Evolutionary conservation across 2,888 invertebrate genomes (phyloP).

Genomic region (Strigamia crassipes): DNA sequence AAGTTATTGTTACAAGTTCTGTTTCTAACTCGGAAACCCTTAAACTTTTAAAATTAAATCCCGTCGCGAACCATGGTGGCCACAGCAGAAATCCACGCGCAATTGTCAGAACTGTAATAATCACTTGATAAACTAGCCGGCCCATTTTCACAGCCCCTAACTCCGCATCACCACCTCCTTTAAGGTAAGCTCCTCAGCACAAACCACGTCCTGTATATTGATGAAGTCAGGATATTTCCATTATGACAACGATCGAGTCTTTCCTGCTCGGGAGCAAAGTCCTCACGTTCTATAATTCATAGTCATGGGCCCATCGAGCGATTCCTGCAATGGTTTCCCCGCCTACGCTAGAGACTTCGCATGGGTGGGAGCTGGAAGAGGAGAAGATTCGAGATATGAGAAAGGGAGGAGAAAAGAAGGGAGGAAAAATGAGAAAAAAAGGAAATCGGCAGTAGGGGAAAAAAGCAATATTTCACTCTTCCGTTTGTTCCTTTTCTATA

Average conservation of each 20-base stretch:
- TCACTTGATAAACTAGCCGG: no score
- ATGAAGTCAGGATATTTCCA: slow-evolving; percentile 35
- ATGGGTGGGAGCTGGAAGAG: slow-evolving; percentile 17
- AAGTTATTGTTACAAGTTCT: no score
- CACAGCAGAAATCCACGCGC: no score
- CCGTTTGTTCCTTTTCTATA: slow-evolving; percentile 19
- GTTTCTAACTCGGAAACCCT: no score
- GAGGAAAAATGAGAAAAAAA: slow-evolving; percentile 1
- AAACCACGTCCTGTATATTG: slow-evolving; percentile 40
- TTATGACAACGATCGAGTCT: slow-evolving; percentile 38
- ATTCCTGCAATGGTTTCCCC: neutral
- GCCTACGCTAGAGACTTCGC: slow-evolving; percentile 22
- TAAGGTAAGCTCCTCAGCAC: slow-evolving; percentile 3
- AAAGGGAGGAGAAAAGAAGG: neutral
- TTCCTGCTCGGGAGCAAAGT: slow-evolving; percentile 40
- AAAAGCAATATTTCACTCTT: slow-evolving; percentile 42
- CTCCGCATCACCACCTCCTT: neutral
- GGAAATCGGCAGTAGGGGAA: slow-evolving; percentile 6
- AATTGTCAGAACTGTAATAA: no score
- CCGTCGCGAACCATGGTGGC: no score
- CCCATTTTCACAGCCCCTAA: no score
- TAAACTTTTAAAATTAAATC: no score
- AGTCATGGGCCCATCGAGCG: slow-evolving; percentile 34
- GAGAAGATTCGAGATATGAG: slow-evolving; percentile 17
- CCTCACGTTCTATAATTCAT: slow-evolving; percentile 31